Evolutionary conservation across 1,140 invertebrate genomes (phyloP).

Genomic region (Pemphigus obesinymphae): DNA sequence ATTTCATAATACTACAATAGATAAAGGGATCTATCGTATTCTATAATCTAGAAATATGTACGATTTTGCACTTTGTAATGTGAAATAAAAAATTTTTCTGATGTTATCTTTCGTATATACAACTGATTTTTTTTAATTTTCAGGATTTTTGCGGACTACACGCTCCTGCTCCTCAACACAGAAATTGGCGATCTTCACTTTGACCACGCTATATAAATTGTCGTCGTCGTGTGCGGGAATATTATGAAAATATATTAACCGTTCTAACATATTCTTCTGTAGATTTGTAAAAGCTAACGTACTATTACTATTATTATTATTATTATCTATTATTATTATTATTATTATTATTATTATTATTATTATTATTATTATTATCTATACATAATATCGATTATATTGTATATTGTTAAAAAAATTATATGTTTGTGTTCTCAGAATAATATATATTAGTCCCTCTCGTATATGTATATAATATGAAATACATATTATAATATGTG

Average conservation of each 20-base stretch:
- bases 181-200: neutral
- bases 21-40: too few species aligned
- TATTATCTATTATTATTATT: neutral
- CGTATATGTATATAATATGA: neutral
- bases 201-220: neutral
- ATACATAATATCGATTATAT: neutral
- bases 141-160: neutral
- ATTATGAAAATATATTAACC: neutral
- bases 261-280: conserved; percentile 21
- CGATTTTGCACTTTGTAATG: too few species aligned
- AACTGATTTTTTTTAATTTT: neutral
- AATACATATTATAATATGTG: neutral
- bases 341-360: neutral
- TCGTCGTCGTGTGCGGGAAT: neutral
- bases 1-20: too few species aligned
- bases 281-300: conserved; percentile 24
- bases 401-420: conserved; percentile 23
- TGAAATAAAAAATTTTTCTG: too few species aligned
- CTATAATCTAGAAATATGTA: too few species aligned
- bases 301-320: conserved; percentile 8
- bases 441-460: conserved; percentile 15
- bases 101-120: neutral
- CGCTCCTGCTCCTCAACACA: neutral
- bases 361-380: neutral
- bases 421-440: conserved; percentile 20